Conservation (phyloP, 2,888 invertebrate genomes). For the Cinara cedri region DNA sequence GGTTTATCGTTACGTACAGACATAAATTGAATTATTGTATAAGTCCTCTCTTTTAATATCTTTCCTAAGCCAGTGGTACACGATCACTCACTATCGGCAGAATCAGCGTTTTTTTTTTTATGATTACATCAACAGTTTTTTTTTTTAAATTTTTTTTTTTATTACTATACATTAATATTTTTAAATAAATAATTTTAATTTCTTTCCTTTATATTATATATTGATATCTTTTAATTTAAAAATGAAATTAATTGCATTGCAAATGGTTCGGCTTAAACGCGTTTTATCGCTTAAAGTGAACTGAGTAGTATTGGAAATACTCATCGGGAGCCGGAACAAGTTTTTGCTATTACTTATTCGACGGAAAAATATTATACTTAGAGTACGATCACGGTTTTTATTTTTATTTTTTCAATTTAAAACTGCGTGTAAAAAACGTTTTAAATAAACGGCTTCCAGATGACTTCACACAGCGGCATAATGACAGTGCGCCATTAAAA, state of each 20-base stretch:
- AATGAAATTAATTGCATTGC: not conserved
- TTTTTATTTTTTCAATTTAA: not conserved
- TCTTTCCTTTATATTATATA: too few relatives aligned
- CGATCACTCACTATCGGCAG: too few relatives aligned
- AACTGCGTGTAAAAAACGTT: not conserved
- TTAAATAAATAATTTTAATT: too few relatives aligned
- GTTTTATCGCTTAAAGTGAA: not conserved
- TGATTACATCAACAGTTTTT: too few relatives aligned
- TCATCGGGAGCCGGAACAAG: not conserved
- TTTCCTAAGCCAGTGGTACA: too few relatives aligned
- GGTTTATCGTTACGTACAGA: too few relatives aligned
- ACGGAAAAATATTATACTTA: not conserved
- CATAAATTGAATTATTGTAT: too few relatives aligned
- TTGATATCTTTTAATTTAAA: too few relatives aligned
- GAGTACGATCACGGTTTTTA: not conserved
- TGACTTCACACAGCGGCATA: conserved; percentile 24
- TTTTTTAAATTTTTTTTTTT: too few relatives aligned
- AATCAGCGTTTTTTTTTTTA: too few relatives aligned
- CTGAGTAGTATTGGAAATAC: not conserved
- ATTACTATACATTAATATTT: too few relatives aligned
- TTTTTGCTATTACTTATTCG: conserved; percentile 4
- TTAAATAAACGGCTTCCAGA: conserved; percentile 19
- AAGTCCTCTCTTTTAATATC: too few relatives aligned
- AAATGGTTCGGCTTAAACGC: not conserved
- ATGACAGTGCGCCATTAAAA: not conserved